These are phyloP conservation scores for Clarias magur DNA, from an alignment of 2,113 vertebrate genomes.

Conservation along the genomic window DNA sequence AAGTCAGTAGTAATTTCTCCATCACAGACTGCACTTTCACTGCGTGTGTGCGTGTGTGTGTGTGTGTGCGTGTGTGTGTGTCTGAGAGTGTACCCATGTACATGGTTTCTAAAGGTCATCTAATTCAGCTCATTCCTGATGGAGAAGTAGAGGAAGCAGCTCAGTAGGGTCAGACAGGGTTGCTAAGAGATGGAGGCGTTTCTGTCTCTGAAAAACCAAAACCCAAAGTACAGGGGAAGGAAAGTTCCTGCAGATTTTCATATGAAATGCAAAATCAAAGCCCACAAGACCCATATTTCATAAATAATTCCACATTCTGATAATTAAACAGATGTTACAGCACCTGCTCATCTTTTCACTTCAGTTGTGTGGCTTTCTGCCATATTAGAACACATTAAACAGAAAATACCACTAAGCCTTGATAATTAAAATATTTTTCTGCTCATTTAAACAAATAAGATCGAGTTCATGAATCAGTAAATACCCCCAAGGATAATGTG, in stretches of 20 bases:
- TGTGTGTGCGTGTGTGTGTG: not conserved
- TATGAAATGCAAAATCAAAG: not conserved
- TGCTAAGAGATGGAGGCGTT: conserved; percentile 4
- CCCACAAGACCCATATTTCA: not conserved
- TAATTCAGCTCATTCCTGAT: conserved; percentile 25
- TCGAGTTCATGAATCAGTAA: not conserved
- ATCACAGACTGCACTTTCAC: conserved; percentile 8
- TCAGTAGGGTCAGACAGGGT: conserved; percentile 21
- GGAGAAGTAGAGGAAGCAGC: conserved; percentile 11
- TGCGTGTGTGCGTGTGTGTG: not conserved
- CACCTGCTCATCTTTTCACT: conserved; percentile 12
- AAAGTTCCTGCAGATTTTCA: not conserved
- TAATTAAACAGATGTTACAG: conserved; percentile 24
- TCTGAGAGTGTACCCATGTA: not conserved
- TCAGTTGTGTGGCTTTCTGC: conserved; percentile 1
- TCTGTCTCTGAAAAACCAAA: conserved; percentile 19
- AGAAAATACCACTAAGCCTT: not conserved
- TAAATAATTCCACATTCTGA: not conserved
- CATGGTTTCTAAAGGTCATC: conserved; percentile 33
- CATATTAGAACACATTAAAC: conserved; percentile 3
- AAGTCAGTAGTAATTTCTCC: conserved; percentile 15
- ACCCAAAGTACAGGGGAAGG: conserved; percentile 11
- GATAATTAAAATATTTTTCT: not conserved
- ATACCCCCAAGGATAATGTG: conserved; percentile 8
- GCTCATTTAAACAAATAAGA: conserved; percentile 25